phyloP scores from a whole-genome alignment of 2,797 vertebrate species.

The Odontamblyopus rebecca region DNA sequence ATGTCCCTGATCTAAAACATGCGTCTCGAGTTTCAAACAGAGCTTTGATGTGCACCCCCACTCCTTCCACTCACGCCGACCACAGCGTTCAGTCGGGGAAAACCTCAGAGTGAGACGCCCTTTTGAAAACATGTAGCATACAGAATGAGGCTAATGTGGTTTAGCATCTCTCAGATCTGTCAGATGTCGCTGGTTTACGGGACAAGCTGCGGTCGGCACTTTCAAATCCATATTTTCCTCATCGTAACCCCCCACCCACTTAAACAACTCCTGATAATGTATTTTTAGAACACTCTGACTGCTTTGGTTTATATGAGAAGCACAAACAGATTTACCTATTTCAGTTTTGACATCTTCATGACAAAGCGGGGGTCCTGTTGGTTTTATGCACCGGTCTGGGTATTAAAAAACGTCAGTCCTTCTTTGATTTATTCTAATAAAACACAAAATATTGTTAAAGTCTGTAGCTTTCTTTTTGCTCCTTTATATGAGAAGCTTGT shows the following conservation, averaged over 20 bases:
- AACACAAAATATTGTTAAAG: no score
- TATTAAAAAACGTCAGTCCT: neutral
- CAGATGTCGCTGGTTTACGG: neutral
- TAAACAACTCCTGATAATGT: neutral
- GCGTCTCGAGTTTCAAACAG: constrained; percentile 10
- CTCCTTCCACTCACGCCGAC: neutral
- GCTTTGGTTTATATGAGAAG: neutral
- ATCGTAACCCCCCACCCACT: neutral
- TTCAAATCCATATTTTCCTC: neutral
- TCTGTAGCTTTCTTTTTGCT: no score
- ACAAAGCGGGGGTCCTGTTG: neutral
- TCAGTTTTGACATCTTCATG: neutral
- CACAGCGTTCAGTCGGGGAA: neutral
- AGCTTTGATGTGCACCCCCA: constrained; percentile 47
- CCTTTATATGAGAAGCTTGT: no score
- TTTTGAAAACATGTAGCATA: neutral
- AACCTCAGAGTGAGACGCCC: neutral
- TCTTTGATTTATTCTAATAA: neutral
- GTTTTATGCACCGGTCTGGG: neutral
- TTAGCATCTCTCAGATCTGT: neutral
- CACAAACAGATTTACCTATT: neutral
- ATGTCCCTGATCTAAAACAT: no score
- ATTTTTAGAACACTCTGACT: neutral
- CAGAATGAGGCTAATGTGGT: neutral
- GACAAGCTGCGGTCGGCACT: neutral